Base-by-base conservation (phyloP, 2,888 invertebrate species). In the Tachina fera region DNA sequence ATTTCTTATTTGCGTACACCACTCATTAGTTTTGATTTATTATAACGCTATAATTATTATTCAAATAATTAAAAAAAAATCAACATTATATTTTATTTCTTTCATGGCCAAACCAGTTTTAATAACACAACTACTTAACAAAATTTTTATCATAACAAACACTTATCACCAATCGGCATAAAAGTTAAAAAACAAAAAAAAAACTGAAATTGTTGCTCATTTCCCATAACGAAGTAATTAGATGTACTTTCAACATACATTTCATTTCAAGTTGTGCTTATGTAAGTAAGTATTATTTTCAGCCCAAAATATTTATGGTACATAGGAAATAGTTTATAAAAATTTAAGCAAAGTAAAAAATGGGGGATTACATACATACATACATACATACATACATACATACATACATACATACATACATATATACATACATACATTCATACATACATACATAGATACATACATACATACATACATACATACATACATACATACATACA, bases 201-300 rank as follows among this genome's bases (percentile, higher is more conserved):
- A n/a, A 1, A 9, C 31, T 45, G 1, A 14, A 63, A 9, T 22
- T 68, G 60, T 11, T 83, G 72, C 19, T 45, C 53, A 83, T 74
- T 81, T 74, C 77, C 83, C 83, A 78, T 72, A 77, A 83, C 83
- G n/a, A 67, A 77, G 51, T 53, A 71, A 77, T 53, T 75, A 61
- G n/a, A 70, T 11, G 31, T 58, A 68, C 16, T 51, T 49, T 68
- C 19, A 41, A 47, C 31, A 45, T 1, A 14, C 39, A 39, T 22
- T 67, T 68, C 13, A 58, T 9, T 67, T 41, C 67, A 58, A 49
- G 8, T 19, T 49, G 31, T 47, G 9, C 13, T 60, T 16, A 58
- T 39, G 13, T 39, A 60, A 10, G 31, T 31, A 31, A 10, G 31
- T 31, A 31, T 31, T 31, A 31, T 19, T 56, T n/a, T 41, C 19